A percentile compares a stretch with the other conserved stretches of the same genome.
Conservation (phyloP, 2,113 vertebrate species). For the Apteryx owenii region DNA sequence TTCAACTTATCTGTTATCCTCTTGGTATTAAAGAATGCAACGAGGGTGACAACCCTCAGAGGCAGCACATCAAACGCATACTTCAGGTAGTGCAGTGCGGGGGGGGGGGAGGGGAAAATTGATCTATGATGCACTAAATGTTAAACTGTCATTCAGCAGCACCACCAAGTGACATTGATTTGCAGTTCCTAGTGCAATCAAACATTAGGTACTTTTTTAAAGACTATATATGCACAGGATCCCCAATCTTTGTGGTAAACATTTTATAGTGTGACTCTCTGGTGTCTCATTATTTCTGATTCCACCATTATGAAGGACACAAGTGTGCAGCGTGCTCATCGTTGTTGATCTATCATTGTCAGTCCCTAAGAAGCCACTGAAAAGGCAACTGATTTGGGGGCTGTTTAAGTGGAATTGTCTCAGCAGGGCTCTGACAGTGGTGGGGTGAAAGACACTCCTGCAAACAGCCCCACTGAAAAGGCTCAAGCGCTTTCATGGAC, state of each 20-base stretch:
- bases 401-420: background rate
- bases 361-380: background rate
- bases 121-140: background rate
- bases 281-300: background rate
- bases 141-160: background rate
- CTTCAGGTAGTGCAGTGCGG: slow-evolving; percentile 71
- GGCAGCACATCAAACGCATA: slow-evolving; percentile 79
- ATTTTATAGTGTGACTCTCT: background rate
- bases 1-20: slow-evolving; percentile 83
- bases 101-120: accelerated
- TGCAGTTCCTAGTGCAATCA: background rate
- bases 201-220: background rate
- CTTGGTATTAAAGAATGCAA: slow-evolving; percentile 72
- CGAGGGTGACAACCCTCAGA: slow-evolving; percentile 76
- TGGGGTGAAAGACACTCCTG: background rate
- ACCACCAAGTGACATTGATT: background rate
- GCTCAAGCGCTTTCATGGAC: accelerated
- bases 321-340: background rate
- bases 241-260: background rate
- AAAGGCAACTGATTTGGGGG: background rate
- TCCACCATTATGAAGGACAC: background rate
- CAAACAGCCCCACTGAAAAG: background rate
- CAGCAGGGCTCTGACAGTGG: background rate
- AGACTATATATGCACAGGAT: background rate
- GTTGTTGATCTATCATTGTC: background rate